Conservation (phyloP, 2,113 vertebrate species). For the Megaceryle torquata region DNA sequence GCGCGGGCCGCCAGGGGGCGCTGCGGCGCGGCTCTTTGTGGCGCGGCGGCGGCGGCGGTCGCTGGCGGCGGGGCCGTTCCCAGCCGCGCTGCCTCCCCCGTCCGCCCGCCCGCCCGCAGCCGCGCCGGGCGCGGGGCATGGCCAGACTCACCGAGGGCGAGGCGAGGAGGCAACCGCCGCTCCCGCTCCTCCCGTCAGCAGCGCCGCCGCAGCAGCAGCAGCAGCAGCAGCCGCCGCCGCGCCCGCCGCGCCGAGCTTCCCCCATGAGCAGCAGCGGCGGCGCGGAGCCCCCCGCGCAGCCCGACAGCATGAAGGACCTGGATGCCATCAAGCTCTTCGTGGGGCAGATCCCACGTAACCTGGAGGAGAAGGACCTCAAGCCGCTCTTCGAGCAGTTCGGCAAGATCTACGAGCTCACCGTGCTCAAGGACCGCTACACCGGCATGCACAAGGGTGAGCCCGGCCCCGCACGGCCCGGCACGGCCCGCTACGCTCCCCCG, state of each 20-base stretch:
- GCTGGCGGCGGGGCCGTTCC: slow-evolving; percentile 55
- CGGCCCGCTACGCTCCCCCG: background rate
- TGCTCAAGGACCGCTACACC: slow-evolving; percentile 97
- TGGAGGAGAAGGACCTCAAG: slow-evolving; percentile 95
- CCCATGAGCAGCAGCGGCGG: slow-evolving; percentile 74
- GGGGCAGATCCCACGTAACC: slow-evolving; percentile 97
- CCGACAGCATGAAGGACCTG: slow-evolving; percentile 95
- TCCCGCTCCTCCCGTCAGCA: slow-evolving; percentile 73
- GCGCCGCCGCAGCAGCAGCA: slow-evolving; percentile 83
- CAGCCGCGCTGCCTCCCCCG: slow-evolving; percentile 17
- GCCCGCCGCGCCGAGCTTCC: slow-evolving; percentile 84
- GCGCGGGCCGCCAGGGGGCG: slow-evolving; percentile 25
- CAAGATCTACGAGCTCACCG: slow-evolving; percentile 97
- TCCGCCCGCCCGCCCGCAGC: slow-evolving; percentile 76
- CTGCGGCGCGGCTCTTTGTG: slow-evolving; percentile 64
- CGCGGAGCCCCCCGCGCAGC: slow-evolving; percentile 83
- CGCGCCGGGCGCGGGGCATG: slow-evolving; percentile 87
- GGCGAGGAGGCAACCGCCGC: slow-evolving; percentile 87
- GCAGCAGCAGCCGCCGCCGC: slow-evolving; percentile 60
- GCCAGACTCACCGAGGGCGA: slow-evolving; percentile 94
- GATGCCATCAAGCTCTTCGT: slow-evolving; percentile 99
- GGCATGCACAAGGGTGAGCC: slow-evolving; percentile 97
- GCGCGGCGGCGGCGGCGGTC: slow-evolving; percentile 17
- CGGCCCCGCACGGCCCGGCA: background rate
- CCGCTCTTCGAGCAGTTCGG: slow-evolving; percentile 98